phyloP scores from a whole-genome alignment of 2,888 invertebrate species.

The Liopterus haemorrhoidalis region DNA sequence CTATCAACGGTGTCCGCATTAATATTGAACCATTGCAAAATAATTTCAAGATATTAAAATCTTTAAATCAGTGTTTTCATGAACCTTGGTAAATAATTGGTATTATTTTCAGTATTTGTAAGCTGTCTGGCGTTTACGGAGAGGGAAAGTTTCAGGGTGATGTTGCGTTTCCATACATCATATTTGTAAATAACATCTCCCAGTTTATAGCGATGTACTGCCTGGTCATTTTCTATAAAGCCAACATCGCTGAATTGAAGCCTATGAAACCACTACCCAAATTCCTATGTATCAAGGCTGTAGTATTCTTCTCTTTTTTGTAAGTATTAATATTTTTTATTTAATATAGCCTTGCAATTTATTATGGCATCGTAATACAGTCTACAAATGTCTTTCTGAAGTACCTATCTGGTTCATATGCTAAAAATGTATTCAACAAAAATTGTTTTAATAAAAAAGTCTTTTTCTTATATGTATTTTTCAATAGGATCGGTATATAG shows the following conservation, averaged over 20 bases:
- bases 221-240: conserved; percentile 86
- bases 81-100: too few species aligned
- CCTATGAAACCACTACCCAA: conserved; percentile 94
- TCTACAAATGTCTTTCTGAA: too few species aligned
- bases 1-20: too few species aligned
- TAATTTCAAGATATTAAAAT: too few species aligned
- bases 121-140: conserved; percentile 76
- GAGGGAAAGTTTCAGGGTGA: conserved; percentile 84
- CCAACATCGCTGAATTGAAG: conserved; percentile 76
- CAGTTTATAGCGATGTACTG: conserved; percentile 97
- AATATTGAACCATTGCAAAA: too few species aligned
- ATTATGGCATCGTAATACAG: conserved; percentile 8
- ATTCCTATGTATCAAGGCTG: conserved; percentile 94
- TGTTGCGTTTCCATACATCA: conserved; percentile 84
- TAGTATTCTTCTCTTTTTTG: conserved; percentile 98
- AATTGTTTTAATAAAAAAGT: too few species aligned
- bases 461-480: conserved; percentile 23
- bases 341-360: conserved; percentile 4
- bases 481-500: too few species aligned
- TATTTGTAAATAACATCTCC: conserved; percentile 81
- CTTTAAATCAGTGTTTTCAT: too few species aligned
- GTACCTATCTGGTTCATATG: too few species aligned
- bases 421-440: too few species aligned
- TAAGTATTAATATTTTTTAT: conserved; percentile 58
- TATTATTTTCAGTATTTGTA: conserved; percentile 83